phyloP scores from a whole-genome alignment of 1,140 invertebrate genomes.

The Lepeophtheirus salmonis region DNA sequence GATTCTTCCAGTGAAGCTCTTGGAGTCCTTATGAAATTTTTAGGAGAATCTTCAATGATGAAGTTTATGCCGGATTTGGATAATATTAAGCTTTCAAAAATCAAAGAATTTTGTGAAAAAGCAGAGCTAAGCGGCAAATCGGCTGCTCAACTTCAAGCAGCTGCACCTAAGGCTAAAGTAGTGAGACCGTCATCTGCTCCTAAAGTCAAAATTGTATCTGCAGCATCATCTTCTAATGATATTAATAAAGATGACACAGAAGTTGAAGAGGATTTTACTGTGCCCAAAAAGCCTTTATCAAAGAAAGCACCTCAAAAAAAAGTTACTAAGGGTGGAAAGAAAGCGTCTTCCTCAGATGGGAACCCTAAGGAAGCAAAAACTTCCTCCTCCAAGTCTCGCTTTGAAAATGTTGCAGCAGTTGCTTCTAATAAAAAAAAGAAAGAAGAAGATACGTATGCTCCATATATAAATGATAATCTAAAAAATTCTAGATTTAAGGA shows the following conservation, averaged over 20 bases:
- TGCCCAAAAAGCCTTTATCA: too few species aligned
- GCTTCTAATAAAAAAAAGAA: constrained; percentile 16
- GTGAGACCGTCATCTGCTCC: not conserved
- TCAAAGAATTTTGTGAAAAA: constrained; percentile 83
- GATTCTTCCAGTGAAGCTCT: constrained; percentile 71
- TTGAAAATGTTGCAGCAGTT: constrained; percentile 16
- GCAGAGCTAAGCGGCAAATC: constrained; percentile 43
- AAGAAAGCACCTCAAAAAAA: constrained; percentile 19
- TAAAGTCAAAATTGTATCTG: constrained; percentile 4
- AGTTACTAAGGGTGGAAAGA: constrained; percentile 6
- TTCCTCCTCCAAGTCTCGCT: too few species aligned
- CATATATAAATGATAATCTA: constrained; percentile 10
- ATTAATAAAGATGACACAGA: constrained; percentile 5
- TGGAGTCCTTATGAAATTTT: constrained; percentile 79
- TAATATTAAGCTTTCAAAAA: constrained; percentile 78
- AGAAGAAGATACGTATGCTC: not conserved
- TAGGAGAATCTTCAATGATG: constrained; percentile 70
- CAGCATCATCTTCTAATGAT: constrained; percentile 19
- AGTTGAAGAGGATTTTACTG: not conserved
- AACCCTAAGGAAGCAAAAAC: constrained; percentile 16
- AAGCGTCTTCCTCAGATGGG: not conserved
- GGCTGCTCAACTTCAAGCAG: not conserved
- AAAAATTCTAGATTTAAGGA: constrained; percentile 11
- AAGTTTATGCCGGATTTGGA: constrained; percentile 62
- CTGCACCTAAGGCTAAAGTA: not conserved